Conservation (phyloP, 2,113 vertebrate species). For the Leptobrachium leishanense region DNA sequence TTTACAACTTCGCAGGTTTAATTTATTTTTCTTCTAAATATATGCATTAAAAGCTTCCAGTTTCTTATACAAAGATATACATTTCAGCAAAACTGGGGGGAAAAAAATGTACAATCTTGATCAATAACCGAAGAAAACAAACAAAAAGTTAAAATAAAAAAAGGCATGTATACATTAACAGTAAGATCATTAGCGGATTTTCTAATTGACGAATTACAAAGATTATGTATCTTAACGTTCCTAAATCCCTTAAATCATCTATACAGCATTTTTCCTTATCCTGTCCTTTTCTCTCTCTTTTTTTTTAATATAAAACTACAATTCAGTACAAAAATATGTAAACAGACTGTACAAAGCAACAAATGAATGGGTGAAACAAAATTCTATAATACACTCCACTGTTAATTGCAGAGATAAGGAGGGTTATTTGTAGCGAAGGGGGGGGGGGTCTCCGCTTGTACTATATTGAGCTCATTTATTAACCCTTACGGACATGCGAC, state of each 20-base stretch:
- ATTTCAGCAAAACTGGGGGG: constrained; percentile 51
- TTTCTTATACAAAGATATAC: constrained; percentile 68
- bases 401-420: constrained; percentile 57
- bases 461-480: no score
- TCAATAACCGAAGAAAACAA: constrained; percentile 61
- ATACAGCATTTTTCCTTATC: constrained; percentile 51
- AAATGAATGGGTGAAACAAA: constrained; percentile 60
- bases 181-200: constrained; percentile 63
- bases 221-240: constrained; percentile 58
- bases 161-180: constrained; percentile 66
- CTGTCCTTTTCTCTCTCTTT: constrained; percentile 50
- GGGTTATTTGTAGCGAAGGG: constrained; percentile 44
- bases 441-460: no score
- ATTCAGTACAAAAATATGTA: constrained; percentile 80
- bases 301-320: constrained; percentile 77
- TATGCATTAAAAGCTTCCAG: constrained; percentile 64
- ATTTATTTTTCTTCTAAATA: constrained; percentile 61
- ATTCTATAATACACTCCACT: constrained; percentile 55
- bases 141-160: constrained; percentile 5
- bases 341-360: constrained; percentile 77
- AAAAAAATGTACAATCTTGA: constrained; percentile 63
- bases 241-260: constrained; percentile 55
- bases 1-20: constrained; percentile 63
- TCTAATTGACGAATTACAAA: constrained; percentile 66
- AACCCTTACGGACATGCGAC: constrained; percentile 15